Percentiles rank a stretch among this genome's conserved stretches.
These are phyloP conservation scores for Eupelmus urozonus DNA, from an alignment of 2,888 invertebrate species.

Conservation along the genomic window DNA sequence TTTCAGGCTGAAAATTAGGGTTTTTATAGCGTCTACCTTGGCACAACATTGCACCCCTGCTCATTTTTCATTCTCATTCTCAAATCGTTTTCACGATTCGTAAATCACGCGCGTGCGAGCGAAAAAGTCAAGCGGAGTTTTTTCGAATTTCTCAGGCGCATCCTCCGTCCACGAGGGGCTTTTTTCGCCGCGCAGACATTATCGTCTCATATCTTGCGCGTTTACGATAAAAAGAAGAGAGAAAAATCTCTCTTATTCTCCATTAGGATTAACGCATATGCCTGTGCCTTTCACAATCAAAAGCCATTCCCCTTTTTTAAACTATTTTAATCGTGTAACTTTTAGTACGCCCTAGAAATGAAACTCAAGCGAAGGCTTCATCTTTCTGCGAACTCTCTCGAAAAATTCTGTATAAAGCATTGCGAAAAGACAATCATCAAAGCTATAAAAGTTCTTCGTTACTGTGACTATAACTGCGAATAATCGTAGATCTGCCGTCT, in stretches of 20 bases:
- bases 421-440: not conserved
- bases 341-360: not conserved
- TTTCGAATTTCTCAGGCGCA: conserved; percentile 24
- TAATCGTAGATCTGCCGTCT: conserved; percentile 29
- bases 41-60: conserved; percentile 45
- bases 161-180: conserved; percentile 24
- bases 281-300: conserved; percentile 48
- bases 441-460: conserved; percentile 32
- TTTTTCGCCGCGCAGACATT: not conserved
- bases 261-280: conserved; percentile 28
- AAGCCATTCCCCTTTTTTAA: conserved; percentile 22
- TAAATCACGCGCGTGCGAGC: not conserved
- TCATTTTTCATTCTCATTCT: conserved; percentile 32
- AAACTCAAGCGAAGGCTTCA: conserved; percentile 22
- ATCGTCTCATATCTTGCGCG: conserved; percentile 19
- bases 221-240: not conserved
- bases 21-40: conserved; percentile 27
- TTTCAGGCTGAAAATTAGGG: not conserved
- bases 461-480: conserved; percentile 8
- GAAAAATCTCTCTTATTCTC: conserved; percentile 44
- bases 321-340: not conserved
- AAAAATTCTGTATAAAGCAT: conserved; percentile 29
- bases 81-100: conserved; percentile 25
- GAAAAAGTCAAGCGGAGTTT: conserved; percentile 15
- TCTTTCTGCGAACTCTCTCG: conserved; percentile 8